A percentile compares a stretch with the other conserved stretches of the same genome.
phyloP scores from a whole-genome alignment of 1,140 invertebrate species.

The Drosophila leontia region DNA sequence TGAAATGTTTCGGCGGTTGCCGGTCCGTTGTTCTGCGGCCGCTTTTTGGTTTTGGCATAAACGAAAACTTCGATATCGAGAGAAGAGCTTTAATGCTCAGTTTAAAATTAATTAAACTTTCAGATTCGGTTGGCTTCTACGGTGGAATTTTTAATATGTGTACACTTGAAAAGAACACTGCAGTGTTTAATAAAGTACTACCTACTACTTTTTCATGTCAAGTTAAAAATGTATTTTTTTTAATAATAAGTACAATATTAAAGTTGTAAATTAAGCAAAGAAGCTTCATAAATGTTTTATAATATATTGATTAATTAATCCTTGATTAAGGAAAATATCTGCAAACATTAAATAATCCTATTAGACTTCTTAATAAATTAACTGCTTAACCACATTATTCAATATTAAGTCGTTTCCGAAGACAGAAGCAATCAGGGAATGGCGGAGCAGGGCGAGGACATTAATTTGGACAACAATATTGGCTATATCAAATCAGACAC shows the following conservation, averaged over 20 bases:
- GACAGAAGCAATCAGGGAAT: neutral
- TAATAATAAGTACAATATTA: too few species aligned
- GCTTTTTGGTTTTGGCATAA: constrained; percentile 52
- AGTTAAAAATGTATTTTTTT: too few species aligned
- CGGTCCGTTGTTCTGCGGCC: constrained; percentile 56
- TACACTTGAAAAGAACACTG: neutral
- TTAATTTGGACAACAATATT: constrained; percentile 46
- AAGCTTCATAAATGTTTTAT: too few species aligned
- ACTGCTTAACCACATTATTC: constrained; percentile 10
- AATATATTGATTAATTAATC: neutral
- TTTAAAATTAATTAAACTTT: constrained; percentile 29
- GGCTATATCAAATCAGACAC: constrained; percentile 34
- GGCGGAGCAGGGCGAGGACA: neutral
- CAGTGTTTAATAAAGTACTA: too few species aligned
- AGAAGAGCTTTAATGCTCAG: constrained; percentile 14
- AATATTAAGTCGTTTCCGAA: neutral
- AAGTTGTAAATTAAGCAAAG: too few species aligned
- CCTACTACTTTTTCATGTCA: too few species aligned
- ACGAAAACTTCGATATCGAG: constrained; percentile 9
- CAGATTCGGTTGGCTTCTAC: neutral
- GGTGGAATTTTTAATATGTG: neutral
- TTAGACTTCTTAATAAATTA: constrained; percentile 7
- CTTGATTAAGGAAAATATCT: neutral
- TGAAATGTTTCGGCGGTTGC: constrained; percentile 69
- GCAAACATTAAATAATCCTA: constrained; percentile 5